Conservation (phyloP, 2,797 vertebrate genomes). For the Hydrophis major region DNA sequence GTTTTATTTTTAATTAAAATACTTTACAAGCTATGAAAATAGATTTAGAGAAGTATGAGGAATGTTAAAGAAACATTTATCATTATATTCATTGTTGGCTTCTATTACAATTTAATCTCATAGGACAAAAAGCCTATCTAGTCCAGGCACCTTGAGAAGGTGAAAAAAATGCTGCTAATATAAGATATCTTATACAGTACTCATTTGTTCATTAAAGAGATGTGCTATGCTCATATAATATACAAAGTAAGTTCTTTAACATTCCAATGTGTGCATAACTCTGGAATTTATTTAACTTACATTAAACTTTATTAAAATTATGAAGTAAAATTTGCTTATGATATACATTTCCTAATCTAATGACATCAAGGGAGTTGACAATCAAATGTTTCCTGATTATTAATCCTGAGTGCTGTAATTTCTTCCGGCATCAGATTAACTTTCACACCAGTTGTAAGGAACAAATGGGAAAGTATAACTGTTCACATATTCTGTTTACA, state of each 20-base stretch:
- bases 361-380: not conserved
- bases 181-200: not conserved
- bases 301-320: not conserved
- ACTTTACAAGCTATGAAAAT: not conserved
- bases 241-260: not conserved
- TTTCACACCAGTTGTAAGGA: not conserved
- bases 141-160: not conserved
- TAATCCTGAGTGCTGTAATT: not conserved
- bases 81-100: not conserved
- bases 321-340: not conserved
- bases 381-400: not conserved
- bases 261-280: not conserved
- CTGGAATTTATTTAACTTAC: not conserved
- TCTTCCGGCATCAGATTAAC: not conserved
- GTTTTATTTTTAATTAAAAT: not conserved
- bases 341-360: not conserved
- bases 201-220: not conserved
- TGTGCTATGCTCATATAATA: not conserved
- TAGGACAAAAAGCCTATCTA: not conserved
- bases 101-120: not conserved
- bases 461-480: not conserved
- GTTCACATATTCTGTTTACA: not conserved
- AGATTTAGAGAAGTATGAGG: not conserved
- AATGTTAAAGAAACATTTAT: not conserved
- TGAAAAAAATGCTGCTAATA: not conserved